A percentile compares a stretch with the other conserved stretches of the same genome.
Evolutionary conservation across 1,140 invertebrate genomes (phyloP).

Genomic region (Colletes latitarsis): DNA sequence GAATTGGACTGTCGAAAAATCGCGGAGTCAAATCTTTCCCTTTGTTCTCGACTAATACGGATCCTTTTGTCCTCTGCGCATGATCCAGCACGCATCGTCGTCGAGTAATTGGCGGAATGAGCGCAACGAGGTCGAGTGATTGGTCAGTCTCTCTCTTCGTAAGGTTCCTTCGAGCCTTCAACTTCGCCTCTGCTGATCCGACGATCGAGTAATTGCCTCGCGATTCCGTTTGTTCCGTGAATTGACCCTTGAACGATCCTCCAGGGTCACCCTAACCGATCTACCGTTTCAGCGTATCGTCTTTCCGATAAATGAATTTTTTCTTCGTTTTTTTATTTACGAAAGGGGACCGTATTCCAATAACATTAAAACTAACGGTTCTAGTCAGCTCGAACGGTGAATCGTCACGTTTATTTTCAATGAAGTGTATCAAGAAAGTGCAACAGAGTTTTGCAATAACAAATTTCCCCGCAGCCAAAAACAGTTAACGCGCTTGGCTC

Average conservation of each 20-base stretch:
- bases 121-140: slow-evolving; percentile 76
- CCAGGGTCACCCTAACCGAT: background rate
- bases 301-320: background rate
- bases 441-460: too few species aligned
- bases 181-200: background rate
- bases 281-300: background rate
- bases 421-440: too few species aligned
- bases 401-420: too few species aligned
- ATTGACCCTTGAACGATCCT: background rate
- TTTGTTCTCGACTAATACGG: slow-evolving; percentile 38
- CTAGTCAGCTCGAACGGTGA: too few species aligned
- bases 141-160: slow-evolving; percentile 70
- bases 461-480: too few species aligned
- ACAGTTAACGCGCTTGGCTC: too few species aligned
- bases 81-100: slow-evolving; percentile 50
- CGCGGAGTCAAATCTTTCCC: background rate
- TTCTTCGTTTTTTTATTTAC: too few species aligned
- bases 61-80: slow-evolving; percentile 69
- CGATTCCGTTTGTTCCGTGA: slow-evolving; percentile 20
- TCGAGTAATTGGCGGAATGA: slow-evolving; percentile 76
- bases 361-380: too few species aligned
- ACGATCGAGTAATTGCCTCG: slow-evolving; percentile 8
- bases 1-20: too few species aligned
- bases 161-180: slow-evolving; percentile 44
- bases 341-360: too few species aligned